phyloP scores from a whole-genome alignment of 92 coral and sea anemone genomes.

The Heliopora coerulea region DNA sequence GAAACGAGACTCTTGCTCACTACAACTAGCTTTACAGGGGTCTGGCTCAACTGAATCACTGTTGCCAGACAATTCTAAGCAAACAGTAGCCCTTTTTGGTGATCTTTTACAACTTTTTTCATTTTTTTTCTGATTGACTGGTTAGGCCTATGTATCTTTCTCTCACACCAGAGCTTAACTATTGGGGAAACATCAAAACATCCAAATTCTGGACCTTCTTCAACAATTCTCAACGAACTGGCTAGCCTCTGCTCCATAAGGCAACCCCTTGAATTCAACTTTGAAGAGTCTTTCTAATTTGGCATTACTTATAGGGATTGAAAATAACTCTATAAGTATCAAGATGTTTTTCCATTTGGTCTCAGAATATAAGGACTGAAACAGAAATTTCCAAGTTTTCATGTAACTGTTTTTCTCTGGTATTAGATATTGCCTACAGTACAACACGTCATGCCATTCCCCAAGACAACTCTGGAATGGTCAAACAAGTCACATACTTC shows the following conservation, averaged over 20 bases:
- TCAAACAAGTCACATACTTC: no score
- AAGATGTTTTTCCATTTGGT: slow-evolving; percentile 59
- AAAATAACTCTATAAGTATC: slow-evolving; percentile 60
- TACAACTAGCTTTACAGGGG: no score
- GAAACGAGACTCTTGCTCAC: no score
- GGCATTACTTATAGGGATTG: slow-evolving; percentile 73
- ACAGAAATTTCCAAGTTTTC: slow-evolving; percentile 63
- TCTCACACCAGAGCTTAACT: slow-evolving; percentile 50
- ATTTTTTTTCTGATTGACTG: slow-evolving; percentile 48
- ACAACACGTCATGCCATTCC: slow-evolving; percentile 65
- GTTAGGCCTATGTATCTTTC: slow-evolving; percentile 49
- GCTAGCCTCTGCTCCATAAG: slow-evolving; percentile 57
- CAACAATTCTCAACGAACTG: slow-evolving; percentile 44
- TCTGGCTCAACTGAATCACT: no score
- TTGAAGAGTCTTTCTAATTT: slow-evolving; percentile 75
- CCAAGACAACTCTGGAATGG: slow-evolving; percentile 49
- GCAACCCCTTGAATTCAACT: slow-evolving; percentile 60
- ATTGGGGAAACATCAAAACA: slow-evolving; percentile 57
- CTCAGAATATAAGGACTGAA: slow-evolving; percentile 43
- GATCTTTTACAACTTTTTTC: no score
- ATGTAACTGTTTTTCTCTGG: slow-evolving; percentile 57
- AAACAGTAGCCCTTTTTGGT: no score
- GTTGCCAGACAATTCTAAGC: no score
- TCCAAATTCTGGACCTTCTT: slow-evolving; percentile 56
- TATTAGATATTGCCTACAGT: slow-evolving; percentile 56